Evolutionary conservation across 2,888 invertebrate species (phyloP).

Genomic region (Crepidodera aurea): DNA sequence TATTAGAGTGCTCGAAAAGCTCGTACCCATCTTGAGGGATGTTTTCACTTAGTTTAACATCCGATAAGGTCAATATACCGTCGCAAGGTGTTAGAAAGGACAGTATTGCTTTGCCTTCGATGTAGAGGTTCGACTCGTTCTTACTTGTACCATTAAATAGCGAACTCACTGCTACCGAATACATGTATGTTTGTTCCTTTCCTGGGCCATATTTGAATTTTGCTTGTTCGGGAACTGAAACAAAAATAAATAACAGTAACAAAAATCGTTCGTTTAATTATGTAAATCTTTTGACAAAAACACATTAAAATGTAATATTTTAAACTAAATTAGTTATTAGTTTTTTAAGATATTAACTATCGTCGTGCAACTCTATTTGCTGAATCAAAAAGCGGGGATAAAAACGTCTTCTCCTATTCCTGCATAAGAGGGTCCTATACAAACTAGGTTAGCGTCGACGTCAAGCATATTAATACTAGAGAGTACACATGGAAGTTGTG

Average conservation of each 20-base stretch:
- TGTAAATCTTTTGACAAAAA: too few species aligned
- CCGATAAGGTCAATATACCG: conserved; percentile 71
- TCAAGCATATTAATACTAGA: conserved; percentile 30
- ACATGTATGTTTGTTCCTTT: conserved; percentile 73
- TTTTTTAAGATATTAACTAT: neutral
- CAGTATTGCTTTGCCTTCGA: conserved; percentile 69
- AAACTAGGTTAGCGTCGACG: conserved; percentile 7
- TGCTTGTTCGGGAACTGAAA: conserved; percentile 59
- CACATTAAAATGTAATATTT: neutral
- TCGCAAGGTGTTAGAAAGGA: conserved; percentile 78
- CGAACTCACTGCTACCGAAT: conserved; percentile 75
- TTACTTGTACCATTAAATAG: conserved; percentile 74
- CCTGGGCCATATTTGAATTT: conserved; percentile 72
- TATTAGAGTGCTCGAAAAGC: conserved; percentile 60
- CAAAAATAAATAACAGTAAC: neutral
- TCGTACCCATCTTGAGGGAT: conserved; percentile 57
- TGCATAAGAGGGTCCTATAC: conserved; percentile 2
- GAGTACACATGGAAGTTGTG: conserved; percentile 24
- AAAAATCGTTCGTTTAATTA: too few species aligned
- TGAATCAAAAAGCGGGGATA: neutral
- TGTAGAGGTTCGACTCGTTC: conserved; percentile 74
- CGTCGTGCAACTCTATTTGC: neutral
- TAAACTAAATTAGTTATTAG: neutral
- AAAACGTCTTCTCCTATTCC: neutral
- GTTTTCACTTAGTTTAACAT: conserved; percentile 70